These are phyloP conservation scores for Sinonovacula constricta DNA, from an alignment of 1,140 invertebrate genomes.

Conservation along the genomic window DNA sequence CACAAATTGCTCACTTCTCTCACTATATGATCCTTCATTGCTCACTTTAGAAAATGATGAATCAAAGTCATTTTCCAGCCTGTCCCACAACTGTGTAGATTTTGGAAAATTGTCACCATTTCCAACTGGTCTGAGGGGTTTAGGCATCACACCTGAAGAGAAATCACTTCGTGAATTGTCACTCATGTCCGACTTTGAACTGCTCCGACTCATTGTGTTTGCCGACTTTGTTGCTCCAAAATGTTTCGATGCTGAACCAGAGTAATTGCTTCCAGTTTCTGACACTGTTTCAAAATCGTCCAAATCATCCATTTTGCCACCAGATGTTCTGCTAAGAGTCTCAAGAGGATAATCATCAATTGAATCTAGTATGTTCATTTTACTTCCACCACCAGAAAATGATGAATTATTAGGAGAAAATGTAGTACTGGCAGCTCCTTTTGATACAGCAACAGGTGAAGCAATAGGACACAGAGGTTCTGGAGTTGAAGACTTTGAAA, in stretches of 20 bases:
- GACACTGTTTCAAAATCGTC: conserved; percentile 57
- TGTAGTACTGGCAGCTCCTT: not conserved
- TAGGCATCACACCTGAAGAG: conserved; percentile 51
- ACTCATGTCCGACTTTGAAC: conserved; percentile 65
- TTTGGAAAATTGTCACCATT: conserved; percentile 7
- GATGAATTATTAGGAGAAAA: not conserved
- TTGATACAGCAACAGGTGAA: not conserved
- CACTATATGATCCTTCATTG: conserved; percentile 3
- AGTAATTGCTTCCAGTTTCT: not conserved
- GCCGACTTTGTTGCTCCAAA: not conserved
- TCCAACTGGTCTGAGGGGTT: conserved; percentile 18
- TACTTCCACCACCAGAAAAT: not conserved
- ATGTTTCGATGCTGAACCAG: not conserved
- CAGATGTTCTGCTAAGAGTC: conserved; percentile 25
- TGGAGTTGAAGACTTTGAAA: not conserved
- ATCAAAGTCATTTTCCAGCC: conserved; percentile 23
- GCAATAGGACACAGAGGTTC: no score
- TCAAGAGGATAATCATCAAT: conserved; percentile 56
- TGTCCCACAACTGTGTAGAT: conserved; percentile 8
- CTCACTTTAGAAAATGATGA: conserved; percentile 10
- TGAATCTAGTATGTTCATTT: conserved; percentile 43
- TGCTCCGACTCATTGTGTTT: conserved; percentile 58
- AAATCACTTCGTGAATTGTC: conserved; percentile 54
- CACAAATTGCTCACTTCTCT: not conserved
- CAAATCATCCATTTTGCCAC: conserved; percentile 27